These are phyloP conservation scores for Podotricha telesiphe DNA, from an alignment of 2,888 invertebrate species.

Conservation along the genomic window DNA sequence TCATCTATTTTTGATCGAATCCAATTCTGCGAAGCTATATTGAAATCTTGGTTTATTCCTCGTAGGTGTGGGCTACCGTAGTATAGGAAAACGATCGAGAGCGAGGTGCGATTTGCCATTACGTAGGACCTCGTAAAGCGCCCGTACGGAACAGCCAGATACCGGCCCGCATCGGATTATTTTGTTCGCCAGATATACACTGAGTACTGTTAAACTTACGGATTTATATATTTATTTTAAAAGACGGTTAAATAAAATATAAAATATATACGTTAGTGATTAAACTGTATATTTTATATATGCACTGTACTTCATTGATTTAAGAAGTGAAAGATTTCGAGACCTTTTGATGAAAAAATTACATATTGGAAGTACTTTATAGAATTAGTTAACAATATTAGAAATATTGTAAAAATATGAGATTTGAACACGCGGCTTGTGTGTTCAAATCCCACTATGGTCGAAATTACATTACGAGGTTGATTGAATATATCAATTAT, in stretches of 20 bases:
- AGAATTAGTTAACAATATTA: no score
- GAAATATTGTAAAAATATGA: no score
- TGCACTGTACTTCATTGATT: no score
- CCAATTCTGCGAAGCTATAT: conserved; percentile 17
- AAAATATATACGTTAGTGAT: no score
- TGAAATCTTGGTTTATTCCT: conserved; percentile 18
- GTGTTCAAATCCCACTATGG: no score
- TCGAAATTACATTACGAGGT: no score
- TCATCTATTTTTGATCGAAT: neutral
- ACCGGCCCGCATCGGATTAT: conserved; percentile 63
- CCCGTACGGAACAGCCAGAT: conserved; percentile 61
- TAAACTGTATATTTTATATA: no score
- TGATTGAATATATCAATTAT: no score
- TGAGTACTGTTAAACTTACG: conserved; percentile 29
- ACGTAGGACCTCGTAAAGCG: conserved; percentile 64
- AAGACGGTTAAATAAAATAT: neutral
- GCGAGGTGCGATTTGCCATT: conserved; percentile 62
- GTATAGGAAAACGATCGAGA: conserved; percentile 56
- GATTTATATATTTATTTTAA: neutral
- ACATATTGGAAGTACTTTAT: no score
- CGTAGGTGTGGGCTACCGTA: conserved; percentile 32
- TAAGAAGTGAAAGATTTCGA: no score
- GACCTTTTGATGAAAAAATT: no score
- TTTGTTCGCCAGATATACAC: conserved; percentile 45
- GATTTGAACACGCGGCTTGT: no score